Evolutionary conservation across 2,888 invertebrate genomes (phyloP), one percentile per base, ranked within the genome.

Genomic region (Tachina fera): DNA sequence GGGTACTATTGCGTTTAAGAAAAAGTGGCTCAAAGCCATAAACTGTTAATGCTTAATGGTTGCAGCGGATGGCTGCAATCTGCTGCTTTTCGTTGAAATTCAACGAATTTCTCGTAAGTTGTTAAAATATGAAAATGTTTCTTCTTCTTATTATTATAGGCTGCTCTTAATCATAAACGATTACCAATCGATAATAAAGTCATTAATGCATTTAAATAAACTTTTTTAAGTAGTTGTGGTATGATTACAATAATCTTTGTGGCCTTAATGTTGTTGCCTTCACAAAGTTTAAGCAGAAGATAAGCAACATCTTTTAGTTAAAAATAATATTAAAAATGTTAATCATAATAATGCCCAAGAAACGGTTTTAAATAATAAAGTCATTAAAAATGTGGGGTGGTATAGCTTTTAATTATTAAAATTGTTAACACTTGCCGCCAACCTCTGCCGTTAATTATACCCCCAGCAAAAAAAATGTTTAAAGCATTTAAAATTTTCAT

Each of bases 161-260:
- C n/a, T 68, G 47, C 71, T 47, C 9, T 39, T 49, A 61, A 14
- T 5, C 11, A 61, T 58, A 43, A 56, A 49, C 58, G 11, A 77
- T 13, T 14, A 63, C 58, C 65, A 76, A 86, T 83, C 86, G 83
- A 86, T 83, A 83, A 86, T 86, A 79, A 86, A 86, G 83, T 61
- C 75, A 83, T 86, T 83, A 83, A 86, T 79, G 75, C 51, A 31
- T 45, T 60, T 53, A 79, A 86, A 79, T 83, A 67, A 76, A 71
- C 83, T 79, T 67, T 79, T 86, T 56, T 77, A 74, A 51, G 63
- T 77, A 19, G 70, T 45, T 47, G 43, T 53, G 39, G 60, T 45
- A 70, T 19, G 45, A 58, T 58, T 68, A 58, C 63, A 9, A 19
- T 39, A 78, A 63, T 70, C n/a, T 70, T 53, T 45, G 51, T 51